phyloP scores from a whole-genome alignment of 1,140 invertebrate genomes.

The Popillia japonica region DNA sequence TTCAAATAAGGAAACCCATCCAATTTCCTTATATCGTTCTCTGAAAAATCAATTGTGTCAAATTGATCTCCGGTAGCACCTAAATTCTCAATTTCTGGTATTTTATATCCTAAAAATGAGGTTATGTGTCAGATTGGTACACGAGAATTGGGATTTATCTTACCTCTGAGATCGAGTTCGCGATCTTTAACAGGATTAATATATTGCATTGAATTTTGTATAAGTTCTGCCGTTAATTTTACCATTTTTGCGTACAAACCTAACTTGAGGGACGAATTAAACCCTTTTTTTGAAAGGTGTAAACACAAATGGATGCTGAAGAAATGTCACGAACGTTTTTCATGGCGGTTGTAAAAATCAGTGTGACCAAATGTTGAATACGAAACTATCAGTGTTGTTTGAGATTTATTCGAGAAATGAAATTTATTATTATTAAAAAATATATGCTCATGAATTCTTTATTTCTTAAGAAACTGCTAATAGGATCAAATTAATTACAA shows the following conservation, averaged over 20 bases:
- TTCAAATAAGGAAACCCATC: constrained; percentile 96
- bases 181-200: constrained; percentile 75
- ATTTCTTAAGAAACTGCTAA: too few species aligned
- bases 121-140: background rate
- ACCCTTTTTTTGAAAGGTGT: too few species aligned
- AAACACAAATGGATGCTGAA: too few species aligned
- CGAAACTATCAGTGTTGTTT: too few species aligned
- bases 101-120: constrained; percentile 86
- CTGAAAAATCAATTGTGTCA: constrained; percentile 98
- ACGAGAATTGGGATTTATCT: background rate
- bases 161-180: constrained; percentile 95
- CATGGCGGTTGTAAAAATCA: too few species aligned
- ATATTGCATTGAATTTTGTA: constrained; percentile 85
- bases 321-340: too few species aligned
- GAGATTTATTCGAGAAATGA: too few species aligned
- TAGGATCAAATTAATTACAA: too few species aligned
- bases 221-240: constrained; percentile 91
- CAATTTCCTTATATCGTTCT: constrained; percentile 97
- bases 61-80: constrained; percentile 99
- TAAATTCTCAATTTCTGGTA: constrained; percentile 97
- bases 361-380: too few species aligned
- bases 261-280: too few species aligned
- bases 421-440: too few species aligned
- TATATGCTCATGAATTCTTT: too few species aligned
- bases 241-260: constrained; percentile 72